Evolutionary conservation across 2,888 invertebrate species (phyloP).

Genomic region (Ormyrus rosae): DNA sequence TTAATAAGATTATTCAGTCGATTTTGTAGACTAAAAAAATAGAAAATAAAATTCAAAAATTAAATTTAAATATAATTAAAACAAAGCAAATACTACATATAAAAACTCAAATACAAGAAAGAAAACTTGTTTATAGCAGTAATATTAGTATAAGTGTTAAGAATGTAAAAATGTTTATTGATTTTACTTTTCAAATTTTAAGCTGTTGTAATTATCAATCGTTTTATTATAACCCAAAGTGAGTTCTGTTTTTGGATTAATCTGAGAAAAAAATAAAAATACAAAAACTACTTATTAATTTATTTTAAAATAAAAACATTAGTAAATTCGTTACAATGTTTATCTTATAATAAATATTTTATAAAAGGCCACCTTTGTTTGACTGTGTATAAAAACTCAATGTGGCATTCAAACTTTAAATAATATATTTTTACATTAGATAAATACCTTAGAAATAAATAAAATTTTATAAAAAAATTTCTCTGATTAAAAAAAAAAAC

Average conservation of each 20-base stretch:
- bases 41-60: background rate
- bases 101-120: too few relatives aligned
- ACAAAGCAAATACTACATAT: too few relatives aligned
- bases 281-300: constrained; percentile 1
- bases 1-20: background rate
- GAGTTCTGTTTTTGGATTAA: background rate
- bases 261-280: constrained; percentile 1
- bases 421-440: constrained; percentile 10
- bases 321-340: background rate
- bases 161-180: too few relatives aligned
- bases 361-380: constrained; percentile 1
- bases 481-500: background rate
- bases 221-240: too few relatives aligned
- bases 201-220: background rate
- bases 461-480: background rate
- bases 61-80: too few relatives aligned
- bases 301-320: constrained; percentile 19
- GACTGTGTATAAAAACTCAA: constrained; percentile 5
- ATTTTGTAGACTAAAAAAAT: background rate
- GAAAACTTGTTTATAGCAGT: too few relatives aligned
- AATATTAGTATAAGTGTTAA: too few relatives aligned
- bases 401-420: constrained; percentile 4
- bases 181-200: background rate
- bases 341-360: background rate
- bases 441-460: constrained; percentile 9